phyloP scores from a whole-genome alignment of 2,888 invertebrate species.

The Esperia sulphurella region DNA sequence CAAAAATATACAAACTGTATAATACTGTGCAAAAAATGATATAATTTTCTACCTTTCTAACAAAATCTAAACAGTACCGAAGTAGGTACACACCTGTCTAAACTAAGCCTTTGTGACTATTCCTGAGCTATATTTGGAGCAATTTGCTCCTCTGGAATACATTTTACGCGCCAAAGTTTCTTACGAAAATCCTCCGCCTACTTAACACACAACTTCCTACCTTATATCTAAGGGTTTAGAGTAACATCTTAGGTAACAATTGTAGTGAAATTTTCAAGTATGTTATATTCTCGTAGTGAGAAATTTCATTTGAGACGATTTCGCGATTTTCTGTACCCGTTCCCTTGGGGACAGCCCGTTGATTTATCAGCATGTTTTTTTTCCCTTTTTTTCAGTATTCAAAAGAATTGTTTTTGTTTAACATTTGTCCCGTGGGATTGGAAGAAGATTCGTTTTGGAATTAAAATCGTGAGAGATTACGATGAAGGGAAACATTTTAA shows the following conservation, averaged over 20 bases:
- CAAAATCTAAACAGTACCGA: no score
- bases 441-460: constrained; percentile 1
- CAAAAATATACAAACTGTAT: no score
- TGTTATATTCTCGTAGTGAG: constrained; percentile 51
- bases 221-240: constrained; percentile 12
- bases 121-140: constrained; percentile 52
- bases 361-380: constrained; percentile 56
- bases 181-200: constrained; percentile 23
- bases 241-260: constrained; percentile 18
- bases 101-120: neutral
- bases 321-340: constrained; percentile 57
- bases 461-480: constrained; percentile 4
- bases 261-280: constrained; percentile 35
- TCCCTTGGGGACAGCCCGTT: constrained; percentile 53
- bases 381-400: constrained; percentile 36
- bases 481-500: neutral
- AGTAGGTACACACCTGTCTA: no score
- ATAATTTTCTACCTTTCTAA: no score
- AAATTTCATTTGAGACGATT: constrained; percentile 76
- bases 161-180: constrained; percentile 57
- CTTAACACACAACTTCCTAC: constrained; percentile 14
- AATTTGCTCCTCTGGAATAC: constrained; percentile 61
- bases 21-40: no score
- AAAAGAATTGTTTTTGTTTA: constrained; percentile 21
- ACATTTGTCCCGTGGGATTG: constrained; percentile 1